Evolutionary conservation across 2,797 vertebrate species (phyloP).

Genomic region (Hybognathus amarus): DNA sequence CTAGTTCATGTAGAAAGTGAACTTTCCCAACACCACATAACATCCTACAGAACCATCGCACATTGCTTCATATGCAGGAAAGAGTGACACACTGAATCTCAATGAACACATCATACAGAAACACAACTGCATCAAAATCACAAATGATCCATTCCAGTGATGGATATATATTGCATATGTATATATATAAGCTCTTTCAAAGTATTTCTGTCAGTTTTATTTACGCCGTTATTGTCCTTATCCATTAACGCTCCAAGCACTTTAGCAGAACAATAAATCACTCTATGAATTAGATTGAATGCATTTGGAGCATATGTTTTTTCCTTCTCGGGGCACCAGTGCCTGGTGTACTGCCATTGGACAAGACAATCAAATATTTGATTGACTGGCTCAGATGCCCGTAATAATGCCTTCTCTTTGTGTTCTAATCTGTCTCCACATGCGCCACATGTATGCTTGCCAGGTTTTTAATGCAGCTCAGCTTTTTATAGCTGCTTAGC

Average conservation of each 20-base stretch:
- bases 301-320: constrained; percentile 24
- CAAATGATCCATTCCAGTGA: neutral
- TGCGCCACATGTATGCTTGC: constrained; percentile 24
- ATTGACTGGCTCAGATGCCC: constrained; percentile 44
- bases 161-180: neutral
- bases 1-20: too few species aligned
- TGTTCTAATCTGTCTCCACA: constrained; percentile 31
- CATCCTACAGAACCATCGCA: constrained; percentile 14
- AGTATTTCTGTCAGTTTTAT: constrained; percentile 26
- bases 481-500: constrained; percentile 13
- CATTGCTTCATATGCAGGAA: neutral
- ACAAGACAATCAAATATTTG: constrained; percentile 43
- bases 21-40: neutral
- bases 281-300: constrained; percentile 26
- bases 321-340: constrained; percentile 14
- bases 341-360: constrained; percentile 38
- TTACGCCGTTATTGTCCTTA: constrained; percentile 15
- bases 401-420: constrained; percentile 37
- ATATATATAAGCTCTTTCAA: neutral
- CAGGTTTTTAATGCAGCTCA: constrained; percentile 41
- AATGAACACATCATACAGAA: neutral
- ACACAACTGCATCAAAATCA: neutral
- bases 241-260: constrained; percentile 15
- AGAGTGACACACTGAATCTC: constrained; percentile 2
- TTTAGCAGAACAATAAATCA: constrained; percentile 35